Conservation (phyloP, 2,113 vertebrate genomes). For the Herpailurus yagouaroundi region DNA sequence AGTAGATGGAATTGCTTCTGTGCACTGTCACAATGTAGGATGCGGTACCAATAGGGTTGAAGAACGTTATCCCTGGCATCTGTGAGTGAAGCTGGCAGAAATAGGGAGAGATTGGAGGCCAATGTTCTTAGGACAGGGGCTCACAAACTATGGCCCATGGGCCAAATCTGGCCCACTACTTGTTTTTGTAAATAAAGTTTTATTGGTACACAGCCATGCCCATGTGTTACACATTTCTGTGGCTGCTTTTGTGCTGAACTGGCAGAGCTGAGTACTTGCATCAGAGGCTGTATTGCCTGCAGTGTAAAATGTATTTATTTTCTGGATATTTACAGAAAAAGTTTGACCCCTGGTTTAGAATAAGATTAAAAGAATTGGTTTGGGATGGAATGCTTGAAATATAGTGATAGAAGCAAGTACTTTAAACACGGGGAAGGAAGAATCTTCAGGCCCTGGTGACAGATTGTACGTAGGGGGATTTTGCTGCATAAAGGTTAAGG, state of each 20-base stretch:
- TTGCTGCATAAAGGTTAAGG: background rate
- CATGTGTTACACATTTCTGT: background rate
- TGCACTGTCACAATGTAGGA: background rate
- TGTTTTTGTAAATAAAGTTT: background rate
- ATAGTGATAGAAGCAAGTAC: background rate
- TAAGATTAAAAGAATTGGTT: background rate
- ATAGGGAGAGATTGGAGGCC: background rate
- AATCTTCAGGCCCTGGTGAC: background rate
- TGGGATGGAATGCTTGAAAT: background rate
- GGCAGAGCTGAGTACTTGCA: background rate
- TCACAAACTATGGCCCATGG: background rate
- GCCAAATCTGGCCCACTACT: background rate
- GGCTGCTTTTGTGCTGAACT: background rate
- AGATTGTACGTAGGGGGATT: conserved; percentile 34
- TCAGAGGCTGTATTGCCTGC: rapidly evolving
- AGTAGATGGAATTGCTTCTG: background rate
- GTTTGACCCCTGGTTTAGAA: background rate
- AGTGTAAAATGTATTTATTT: background rate
- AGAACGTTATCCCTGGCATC: background rate
- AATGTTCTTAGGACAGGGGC: background rate
- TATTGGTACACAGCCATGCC: background rate
- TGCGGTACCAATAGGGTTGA: background rate
- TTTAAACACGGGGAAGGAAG: background rate
- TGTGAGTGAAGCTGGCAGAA: background rate
- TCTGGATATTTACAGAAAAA: background rate